Evolutionary conservation across 2,113 vertebrate genomes (phyloP), one percentile per base, ranked within the genome.

Genomic region (Brienomyrus longianalis): DNA sequence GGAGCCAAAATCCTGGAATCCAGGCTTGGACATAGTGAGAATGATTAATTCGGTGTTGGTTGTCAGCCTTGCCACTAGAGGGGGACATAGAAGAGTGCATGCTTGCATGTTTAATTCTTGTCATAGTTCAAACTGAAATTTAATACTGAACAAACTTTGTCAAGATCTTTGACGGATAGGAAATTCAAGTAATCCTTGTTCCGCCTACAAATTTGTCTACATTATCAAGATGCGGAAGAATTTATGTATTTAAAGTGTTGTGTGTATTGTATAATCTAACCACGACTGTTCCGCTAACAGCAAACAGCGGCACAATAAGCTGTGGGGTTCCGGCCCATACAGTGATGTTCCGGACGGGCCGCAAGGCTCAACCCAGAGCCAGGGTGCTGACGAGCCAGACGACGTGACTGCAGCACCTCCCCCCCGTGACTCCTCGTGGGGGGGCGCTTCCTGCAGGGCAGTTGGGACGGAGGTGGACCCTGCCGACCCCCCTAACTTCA

Each of bases 251-350:
- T n/a, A 23, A 31, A 51, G n/a, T 52, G 48, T 23, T 47, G 31
- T n/a, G 7, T 11, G 13, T 52, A 13, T 52, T 54, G 1, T 56
- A 13, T 52, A 7, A 39, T 51, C 51, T 62, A 54, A 56, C 48
- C 48, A 2, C 17, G 27, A 5, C 48, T 87, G 50, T 27, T 51
- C n/a, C 88, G 5, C 39, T 86, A 23, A 3, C 92, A 99, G 98
- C 93, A 99, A 99, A 92, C 98, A 99, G 35, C 97, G 98, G 23
- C 98, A 99, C 94, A 99, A 99, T 90, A 98, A 97, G 91, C 95
- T 99, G 1, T 99, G 98, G 98, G 96, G 96, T 85, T 97, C 97
- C 83, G 97, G 96, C 35, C 70, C 92, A 0, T 94, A 95, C 92
- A 93, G 95, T 88, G 95, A 96, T 88, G 95, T 95, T 93, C n/a